Evolutionary conservation across 2,113 vertebrate species (phyloP).

Genomic region (Mugil cephalus): DNA sequence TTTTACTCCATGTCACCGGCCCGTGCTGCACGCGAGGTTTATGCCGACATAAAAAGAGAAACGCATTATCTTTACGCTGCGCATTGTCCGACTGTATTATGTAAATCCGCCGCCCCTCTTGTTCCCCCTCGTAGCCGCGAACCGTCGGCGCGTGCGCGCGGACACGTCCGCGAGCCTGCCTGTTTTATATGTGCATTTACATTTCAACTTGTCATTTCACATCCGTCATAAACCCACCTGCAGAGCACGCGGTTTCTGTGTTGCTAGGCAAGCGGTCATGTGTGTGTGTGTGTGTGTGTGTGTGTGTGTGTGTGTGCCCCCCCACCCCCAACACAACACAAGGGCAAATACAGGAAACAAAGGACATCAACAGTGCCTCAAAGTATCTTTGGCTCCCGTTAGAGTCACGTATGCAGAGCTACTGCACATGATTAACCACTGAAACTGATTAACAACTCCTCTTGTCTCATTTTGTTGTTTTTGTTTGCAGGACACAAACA

Average conservation of each 20-base stretch:
- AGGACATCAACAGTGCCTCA: constrained; percentile 56
- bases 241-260: constrained; percentile 37
- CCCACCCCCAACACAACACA: constrained; percentile 23
- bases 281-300: constrained; percentile 4
- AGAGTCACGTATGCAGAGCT: constrained; percentile 48
- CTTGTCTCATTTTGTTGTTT: constrained; percentile 11
- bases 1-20: constrained; percentile 28
- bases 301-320: constrained; percentile 3
- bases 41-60: constrained; percentile 60
- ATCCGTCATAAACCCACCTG: constrained; percentile 61
- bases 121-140: not conserved
- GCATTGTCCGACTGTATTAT: constrained; percentile 70
- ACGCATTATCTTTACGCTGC: constrained; percentile 54
- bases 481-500: constrained; percentile 28
- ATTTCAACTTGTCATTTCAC: constrained; percentile 65
- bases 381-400: constrained; percentile 54
- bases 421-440: constrained; percentile 42
- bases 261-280: not conserved
- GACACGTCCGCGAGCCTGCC: not conserved
- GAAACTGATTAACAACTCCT: constrained; percentile 30
- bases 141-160: not conserved
- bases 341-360: constrained; percentile 55
- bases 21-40: constrained; percentile 33
- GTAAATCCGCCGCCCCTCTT: constrained; percentile 50
- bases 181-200: constrained; percentile 33